Conservation (phyloP, 2,888 invertebrate species). For the Thalpophila matura region DNA sequence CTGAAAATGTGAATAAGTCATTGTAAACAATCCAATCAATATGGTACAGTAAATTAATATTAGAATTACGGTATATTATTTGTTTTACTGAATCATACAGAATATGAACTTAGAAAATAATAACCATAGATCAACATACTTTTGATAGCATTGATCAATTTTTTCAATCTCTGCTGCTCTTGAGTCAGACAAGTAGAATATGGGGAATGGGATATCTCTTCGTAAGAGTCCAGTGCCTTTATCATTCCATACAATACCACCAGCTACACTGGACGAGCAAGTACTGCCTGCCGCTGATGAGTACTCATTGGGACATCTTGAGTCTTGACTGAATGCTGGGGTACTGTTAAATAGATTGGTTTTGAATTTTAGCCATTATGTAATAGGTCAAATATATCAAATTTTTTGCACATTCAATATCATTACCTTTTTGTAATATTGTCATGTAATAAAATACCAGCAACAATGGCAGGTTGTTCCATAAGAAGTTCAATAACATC, state of each 20-base stretch:
- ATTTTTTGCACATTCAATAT: no score
- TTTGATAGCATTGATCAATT: constrained; percentile 91
- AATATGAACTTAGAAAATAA: not conserved
- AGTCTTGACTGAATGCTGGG: constrained; percentile 91
- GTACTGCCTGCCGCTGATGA: constrained; percentile 86
- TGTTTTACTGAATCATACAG: not conserved
- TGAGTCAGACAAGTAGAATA: constrained; percentile 93
- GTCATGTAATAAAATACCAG: constrained; percentile 92
- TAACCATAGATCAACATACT: constrained; percentile 69
- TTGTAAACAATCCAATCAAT: not conserved
- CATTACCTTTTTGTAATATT: constrained; percentile 82
- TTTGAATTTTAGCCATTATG: no score
- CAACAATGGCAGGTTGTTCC: constrained; percentile 89
- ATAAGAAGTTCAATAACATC: constrained; percentile 89
- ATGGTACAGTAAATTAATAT: not conserved
- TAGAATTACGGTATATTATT: not conserved
- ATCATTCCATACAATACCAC: constrained; percentile 95
- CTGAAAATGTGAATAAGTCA: constrained; percentile 72
- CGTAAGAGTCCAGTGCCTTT: constrained; percentile 94
- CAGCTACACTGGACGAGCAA: constrained; percentile 84
- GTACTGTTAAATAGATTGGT: constrained; percentile 70
- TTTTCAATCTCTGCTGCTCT: constrained; percentile 89
- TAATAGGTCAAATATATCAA: no score
- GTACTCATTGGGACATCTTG: constrained; percentile 95
- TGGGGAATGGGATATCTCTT: constrained; percentile 96